A percentile compares a stretch with the other conserved stretches of the same genome.
Conservation (phyloP, 2,797 vertebrate genomes). For the Tangara arthus region DNA sequence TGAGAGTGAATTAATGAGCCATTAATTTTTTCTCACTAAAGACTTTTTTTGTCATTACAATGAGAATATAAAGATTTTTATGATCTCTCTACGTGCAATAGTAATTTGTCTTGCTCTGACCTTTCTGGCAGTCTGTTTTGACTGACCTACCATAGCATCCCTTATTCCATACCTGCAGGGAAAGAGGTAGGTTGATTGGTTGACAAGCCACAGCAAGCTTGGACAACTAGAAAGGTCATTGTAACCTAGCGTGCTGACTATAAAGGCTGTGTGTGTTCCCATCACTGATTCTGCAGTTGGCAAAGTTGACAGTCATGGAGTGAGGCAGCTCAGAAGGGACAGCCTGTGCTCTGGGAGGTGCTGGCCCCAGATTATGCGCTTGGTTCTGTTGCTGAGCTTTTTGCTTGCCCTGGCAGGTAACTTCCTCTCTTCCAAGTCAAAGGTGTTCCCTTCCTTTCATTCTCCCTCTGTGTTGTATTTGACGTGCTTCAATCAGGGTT, state of each 20-base stretch:
- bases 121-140: slow-evolving; percentile 26
- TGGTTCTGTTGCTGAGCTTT: neutral
- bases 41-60: neutral
- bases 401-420: neutral
- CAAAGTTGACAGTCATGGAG: neutral
- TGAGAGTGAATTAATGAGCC: neutral
- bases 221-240: neutral
- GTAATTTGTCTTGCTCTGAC: neutral
- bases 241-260: neutral
- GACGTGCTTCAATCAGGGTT: neutral
- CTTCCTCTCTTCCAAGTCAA: neutral
- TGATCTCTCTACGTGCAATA: neutral
- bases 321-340: neutral
- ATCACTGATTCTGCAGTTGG: neutral
- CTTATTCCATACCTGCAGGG: neutral
- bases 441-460: neutral
- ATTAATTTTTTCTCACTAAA: slow-evolving; percentile 11
- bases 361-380: neutral
- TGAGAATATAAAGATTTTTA: slow-evolving; percentile 4
- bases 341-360: neutral
- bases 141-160: neutral
- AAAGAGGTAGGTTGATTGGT: neutral
- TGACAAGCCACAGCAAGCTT: neutral
- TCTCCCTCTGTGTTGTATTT: neutral
- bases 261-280: neutral